Conservation (phyloP, 2,113 vertebrate species). For the Poeciliopsis retropinna region DNA sequence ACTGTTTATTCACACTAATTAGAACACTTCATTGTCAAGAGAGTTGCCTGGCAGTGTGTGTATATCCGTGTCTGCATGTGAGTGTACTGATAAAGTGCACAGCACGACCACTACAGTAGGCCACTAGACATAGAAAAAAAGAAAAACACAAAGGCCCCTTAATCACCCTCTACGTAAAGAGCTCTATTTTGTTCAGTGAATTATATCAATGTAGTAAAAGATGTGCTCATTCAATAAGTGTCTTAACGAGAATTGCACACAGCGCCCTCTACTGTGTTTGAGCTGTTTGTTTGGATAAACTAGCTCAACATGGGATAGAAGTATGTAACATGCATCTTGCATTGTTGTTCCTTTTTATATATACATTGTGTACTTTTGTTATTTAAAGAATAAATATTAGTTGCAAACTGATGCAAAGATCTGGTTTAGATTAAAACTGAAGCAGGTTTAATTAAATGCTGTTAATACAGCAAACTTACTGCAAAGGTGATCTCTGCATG, state of each 20-base stretch:
- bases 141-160: slow-evolving; percentile 28
- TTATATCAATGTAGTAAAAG: slow-evolving; percentile 6
- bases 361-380: neutral
- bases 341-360: neutral
- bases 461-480: too few relatives aligned
- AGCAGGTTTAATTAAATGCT: too few relatives aligned
- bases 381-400: neutral
- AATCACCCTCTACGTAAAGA: slow-evolving; percentile 1
- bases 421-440: too few relatives aligned
- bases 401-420: neutral
- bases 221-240: slow-evolving; percentile 10
- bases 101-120: slow-evolving; percentile 26
- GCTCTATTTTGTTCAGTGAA: slow-evolving; percentile 30
- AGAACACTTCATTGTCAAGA: slow-evolving; percentile 69
- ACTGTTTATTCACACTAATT: slow-evolving; percentile 68
- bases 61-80: neutral
- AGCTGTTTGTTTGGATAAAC: neutral
- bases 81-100: slow-evolving; percentile 24
- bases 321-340: neutral
- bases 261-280: neutral
- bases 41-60: slow-evolving; percentile 42
- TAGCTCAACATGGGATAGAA: neutral
- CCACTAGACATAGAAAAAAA: slow-evolving; percentile 22
- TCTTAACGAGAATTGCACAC: slow-evolving; percentile 22
- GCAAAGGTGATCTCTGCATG: too few relatives aligned